phyloP scores from a whole-genome alignment of 2,113 vertebrate species.

The Sciurus niger region DNA sequence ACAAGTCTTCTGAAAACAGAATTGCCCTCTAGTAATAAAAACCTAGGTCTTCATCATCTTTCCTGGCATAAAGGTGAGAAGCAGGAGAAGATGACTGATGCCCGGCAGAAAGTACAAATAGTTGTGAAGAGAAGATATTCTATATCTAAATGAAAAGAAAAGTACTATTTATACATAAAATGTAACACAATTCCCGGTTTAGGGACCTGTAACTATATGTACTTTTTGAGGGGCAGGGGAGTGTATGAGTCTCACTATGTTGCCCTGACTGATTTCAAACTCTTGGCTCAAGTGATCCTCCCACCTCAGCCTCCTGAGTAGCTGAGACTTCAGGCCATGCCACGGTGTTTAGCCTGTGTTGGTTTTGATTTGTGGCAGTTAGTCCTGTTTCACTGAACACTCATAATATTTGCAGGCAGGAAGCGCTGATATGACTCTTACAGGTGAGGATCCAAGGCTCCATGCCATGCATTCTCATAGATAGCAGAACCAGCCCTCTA shows the following conservation, averaged over 20 bases:
- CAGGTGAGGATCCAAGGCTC: background rate
- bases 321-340: background rate
- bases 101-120: background rate
- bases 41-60: background rate
- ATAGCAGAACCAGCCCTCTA: background rate
- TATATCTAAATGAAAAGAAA: conserved; percentile 18
- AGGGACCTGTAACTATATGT: background rate
- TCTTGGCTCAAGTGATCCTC: background rate
- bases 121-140: background rate
- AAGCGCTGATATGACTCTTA: background rate
- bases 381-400: background rate
- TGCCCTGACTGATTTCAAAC: background rate
- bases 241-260: background rate
- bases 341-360: background rate
- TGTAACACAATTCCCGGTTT: background rate
- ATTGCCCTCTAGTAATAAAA: background rate
- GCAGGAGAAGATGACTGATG: background rate
- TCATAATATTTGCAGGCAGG: background rate
- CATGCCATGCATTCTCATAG: background rate
- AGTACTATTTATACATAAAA: background rate
- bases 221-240: background rate
- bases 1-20: background rate
- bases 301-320: background rate
- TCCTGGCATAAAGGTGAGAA: background rate
- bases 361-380: background rate